phyloP scores from a whole-genome alignment of 2,113 vertebrate genomes.

The Grantiella picta region DNA sequence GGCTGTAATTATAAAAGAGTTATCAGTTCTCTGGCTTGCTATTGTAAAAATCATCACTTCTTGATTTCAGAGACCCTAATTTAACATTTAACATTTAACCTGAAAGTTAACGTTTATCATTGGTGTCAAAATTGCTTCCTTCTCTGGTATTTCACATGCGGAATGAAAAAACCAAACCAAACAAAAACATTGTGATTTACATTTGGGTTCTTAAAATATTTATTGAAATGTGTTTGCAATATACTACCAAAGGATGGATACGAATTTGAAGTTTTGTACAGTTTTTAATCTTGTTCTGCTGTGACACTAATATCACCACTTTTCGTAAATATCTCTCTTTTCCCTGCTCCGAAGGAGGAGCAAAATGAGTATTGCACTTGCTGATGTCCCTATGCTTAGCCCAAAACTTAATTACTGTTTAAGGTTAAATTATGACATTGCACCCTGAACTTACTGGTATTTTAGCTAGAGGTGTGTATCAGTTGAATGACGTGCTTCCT shows the following conservation, averaged over 20 bases:
- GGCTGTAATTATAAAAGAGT: background rate
- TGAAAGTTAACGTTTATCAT: background rate
- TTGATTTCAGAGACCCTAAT: background rate
- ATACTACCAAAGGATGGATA: background rate
- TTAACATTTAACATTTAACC: background rate
- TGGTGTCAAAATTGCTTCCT: background rate
- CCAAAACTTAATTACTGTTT: background rate
- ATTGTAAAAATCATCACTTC: background rate
- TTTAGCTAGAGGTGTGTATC: background rate
- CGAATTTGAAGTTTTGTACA: background rate
- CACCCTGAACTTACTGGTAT: background rate
- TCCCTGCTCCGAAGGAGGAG: background rate
- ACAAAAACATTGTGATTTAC: background rate
- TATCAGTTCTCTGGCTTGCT: background rate
- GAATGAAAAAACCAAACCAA: accelerated
- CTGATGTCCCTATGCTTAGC: background rate
- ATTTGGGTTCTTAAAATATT: background rate
- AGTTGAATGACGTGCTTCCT: background rate
- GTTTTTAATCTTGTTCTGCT: background rate
- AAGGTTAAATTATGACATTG: background rate
- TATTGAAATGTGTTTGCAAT: background rate
- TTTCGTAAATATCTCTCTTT: background rate
- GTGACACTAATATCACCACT: background rate
- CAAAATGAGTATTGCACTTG: background rate
- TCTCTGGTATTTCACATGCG: background rate